A percentile compares a stretch with the other conserved stretches of the same genome.
Evolutionary conservation across 2,797 vertebrate genomes (phyloP).

Genomic region (Kryptolebias ocellatus): DNA sequence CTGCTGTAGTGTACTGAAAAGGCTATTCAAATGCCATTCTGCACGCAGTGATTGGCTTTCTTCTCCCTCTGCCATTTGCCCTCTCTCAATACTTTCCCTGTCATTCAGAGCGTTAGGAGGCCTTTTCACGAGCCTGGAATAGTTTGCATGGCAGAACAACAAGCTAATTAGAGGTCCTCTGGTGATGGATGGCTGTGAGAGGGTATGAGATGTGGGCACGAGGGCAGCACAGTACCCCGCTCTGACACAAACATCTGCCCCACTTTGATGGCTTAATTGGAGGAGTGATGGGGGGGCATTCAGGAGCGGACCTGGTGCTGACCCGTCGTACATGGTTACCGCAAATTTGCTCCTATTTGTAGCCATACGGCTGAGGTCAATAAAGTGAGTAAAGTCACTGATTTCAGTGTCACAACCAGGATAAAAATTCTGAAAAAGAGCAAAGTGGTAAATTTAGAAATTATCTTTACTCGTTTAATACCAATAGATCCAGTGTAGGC

Average conservation of each 20-base stretch:
- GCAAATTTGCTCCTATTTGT: constrained; percentile 45
- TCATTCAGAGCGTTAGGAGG: constrained; percentile 80
- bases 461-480: too few species aligned
- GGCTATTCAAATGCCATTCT: constrained; percentile 83
- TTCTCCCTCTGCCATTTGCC: constrained; percentile 66
- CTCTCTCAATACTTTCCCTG: constrained; percentile 76
- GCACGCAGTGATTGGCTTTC: constrained; percentile 74
- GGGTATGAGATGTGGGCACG: constrained; percentile 64
- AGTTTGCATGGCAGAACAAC: constrained; percentile 84
- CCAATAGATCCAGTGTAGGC: too few species aligned
- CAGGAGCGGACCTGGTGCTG: constrained; percentile 61
- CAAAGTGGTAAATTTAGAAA: too few species aligned
- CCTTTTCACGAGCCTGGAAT: constrained; percentile 81
- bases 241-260: constrained; percentile 69
- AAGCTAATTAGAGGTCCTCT: constrained; percentile 82
- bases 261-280: constrained; percentile 77
- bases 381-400: too few species aligned
- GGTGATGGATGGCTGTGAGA: constrained; percentile 73
- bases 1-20: constrained; percentile 77
- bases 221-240: constrained; percentile 68
- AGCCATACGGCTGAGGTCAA: too few species aligned
- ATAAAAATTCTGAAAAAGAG: too few species aligned
- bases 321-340: constrained; percentile 54
- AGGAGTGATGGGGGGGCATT: constrained; percentile 64
- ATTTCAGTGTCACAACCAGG: not conserved